A percentile compares a stretch with the other conserved stretches of the same genome.
These are phyloP conservation scores for Epicauta chinensis DNA, from an alignment of 1,140 invertebrate species.

Conservation along the genomic window DNA sequence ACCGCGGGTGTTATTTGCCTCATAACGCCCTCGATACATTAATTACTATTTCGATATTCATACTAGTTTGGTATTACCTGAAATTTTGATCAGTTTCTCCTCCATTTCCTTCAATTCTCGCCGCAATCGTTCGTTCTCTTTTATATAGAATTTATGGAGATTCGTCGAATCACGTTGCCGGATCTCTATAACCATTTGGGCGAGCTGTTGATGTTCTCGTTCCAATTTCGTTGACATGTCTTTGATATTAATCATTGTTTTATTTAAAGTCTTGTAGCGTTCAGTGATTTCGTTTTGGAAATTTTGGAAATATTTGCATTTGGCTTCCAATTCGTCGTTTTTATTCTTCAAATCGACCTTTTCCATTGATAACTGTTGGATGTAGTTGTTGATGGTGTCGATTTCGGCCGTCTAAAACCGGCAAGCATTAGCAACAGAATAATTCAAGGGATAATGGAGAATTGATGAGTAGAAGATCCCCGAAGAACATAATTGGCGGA, in stretches of 20 bases:
- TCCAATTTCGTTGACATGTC: neutral
- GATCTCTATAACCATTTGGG: too few species aligned
- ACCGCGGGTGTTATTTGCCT: too few species aligned
- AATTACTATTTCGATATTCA: too few species aligned
- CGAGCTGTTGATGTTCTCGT: neutral
- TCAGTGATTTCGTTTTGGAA: slow-evolving; percentile 6
- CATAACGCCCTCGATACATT: too few species aligned
- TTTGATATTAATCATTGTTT: neutral
- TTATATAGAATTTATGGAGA: neutral
- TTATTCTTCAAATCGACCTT: slow-evolving; percentile 9
- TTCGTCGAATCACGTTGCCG: neutral
- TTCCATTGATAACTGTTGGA: slow-evolving; percentile 9
- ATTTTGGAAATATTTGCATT: slow-evolving; percentile 1
- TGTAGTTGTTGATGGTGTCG: slow-evolving; percentile 6
- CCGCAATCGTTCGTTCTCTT: slow-evolving; percentile 1
- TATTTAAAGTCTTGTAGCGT: slow-evolving; percentile 1
- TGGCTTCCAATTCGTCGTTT: slow-evolving; percentile 6
- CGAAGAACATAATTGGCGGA: too few species aligned
- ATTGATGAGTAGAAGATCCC: too few species aligned
- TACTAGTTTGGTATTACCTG: slow-evolving; percentile 10
- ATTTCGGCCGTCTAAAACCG: slow-evolving; percentile 9
- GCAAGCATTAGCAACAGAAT: neutral
- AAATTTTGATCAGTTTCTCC: slow-evolving; percentile 2
- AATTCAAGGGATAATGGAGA: neutral
- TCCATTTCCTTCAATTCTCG: slow-evolving; percentile 6